Evolutionary conservation across 1,140 invertebrate genomes (phyloP), one percentile per base, ranked within the genome.

Genomic region (Dinoponera quadriceps): DNA sequence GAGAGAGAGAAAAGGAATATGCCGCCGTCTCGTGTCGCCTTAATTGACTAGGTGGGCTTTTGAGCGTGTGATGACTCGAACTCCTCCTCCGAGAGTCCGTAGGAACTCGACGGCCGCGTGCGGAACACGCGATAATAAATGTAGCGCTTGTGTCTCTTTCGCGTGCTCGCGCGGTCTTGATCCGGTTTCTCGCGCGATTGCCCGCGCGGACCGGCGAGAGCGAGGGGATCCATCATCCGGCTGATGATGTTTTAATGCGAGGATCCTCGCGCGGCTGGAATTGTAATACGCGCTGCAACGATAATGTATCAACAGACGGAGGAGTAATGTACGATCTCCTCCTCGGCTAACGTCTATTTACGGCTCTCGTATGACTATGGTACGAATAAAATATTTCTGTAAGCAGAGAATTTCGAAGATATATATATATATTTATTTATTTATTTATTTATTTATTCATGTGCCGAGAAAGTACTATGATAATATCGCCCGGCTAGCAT

Each of bases 21-120:
- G 68, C 60, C 22, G 16, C 66, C 48, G 38, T 11, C 0, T 11
- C 38, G 66, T 87, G 85, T 86, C 82, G 74, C 68, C 85, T 87
- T 85, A 83, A 85, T 85, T 72, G 84, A 83, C 81, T 78, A 80
- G 57, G 65, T 84, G 75, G 74, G 75, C 68, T 81, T 77, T 85
- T 82, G 74, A 90, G 85, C 78, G 74, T 82, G 66, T 81, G 88
- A 87, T 84, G 83, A 88, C 77, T 82, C 83, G 57, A 81, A 82
- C 86, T 14, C 83, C 65, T 22, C 55, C 29, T 33, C 49, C 73
- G n/a, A 55, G 33, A 29, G 33, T 20, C 27, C 22, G 51, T 44
- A 48, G 13, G 22, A 55, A 57, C 74, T 7, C 33, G 33, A 44
- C 38, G 59, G 1, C 29, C 33, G 63, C 14, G 75, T 55, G 33